phyloP scores from a whole-genome alignment of 2,888 invertebrate genomes.

The Eugnorisma glareosa region DNA sequence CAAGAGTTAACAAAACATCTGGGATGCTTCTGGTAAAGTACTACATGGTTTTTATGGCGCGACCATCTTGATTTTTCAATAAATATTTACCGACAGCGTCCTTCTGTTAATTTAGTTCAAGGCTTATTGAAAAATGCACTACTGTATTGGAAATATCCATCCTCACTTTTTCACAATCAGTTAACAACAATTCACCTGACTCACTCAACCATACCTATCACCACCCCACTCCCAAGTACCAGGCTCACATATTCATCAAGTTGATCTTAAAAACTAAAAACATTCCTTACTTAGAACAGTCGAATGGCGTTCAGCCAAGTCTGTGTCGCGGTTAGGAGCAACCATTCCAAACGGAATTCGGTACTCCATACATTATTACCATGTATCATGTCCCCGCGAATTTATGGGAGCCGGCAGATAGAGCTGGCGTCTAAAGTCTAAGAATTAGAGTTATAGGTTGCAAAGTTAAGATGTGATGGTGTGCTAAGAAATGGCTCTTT shows the following conservation, averaged over 20 bases:
- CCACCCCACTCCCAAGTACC: slow-evolving; percentile 3
- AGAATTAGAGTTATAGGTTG: slow-evolving; percentile 47
- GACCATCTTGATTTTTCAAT: not conserved
- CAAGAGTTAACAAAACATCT: too few relatives aligned
- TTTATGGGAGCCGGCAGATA: slow-evolving; percentile 60
- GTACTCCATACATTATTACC: slow-evolving; percentile 65
- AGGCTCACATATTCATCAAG: slow-evolving; percentile 40
- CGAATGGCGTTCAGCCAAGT: slow-evolving; percentile 67
- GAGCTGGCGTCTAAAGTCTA: slow-evolving; percentile 58
- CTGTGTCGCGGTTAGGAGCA: slow-evolving; percentile 62
- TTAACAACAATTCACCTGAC: not conserved
- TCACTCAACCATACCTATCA: not conserved
- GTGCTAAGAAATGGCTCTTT: slow-evolving; percentile 27
- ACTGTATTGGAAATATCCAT: not conserved
- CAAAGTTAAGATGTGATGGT: slow-evolving; percentile 36
- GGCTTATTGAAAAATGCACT: not conserved
- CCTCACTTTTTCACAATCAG: not conserved
- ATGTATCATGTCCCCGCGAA: slow-evolving; percentile 64
- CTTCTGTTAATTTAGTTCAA: not conserved
- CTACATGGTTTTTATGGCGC: too few relatives aligned
- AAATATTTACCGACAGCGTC: not conserved
- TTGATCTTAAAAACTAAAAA: slow-evolving; percentile 59
- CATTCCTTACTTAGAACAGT: slow-evolving; percentile 61
- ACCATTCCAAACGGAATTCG: slow-evolving; percentile 60
- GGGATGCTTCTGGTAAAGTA: not conserved